These are phyloP conservation scores for Brienomyrus brachyistius DNA, from an alignment of 2,113 vertebrate genomes.

Conservation along the genomic window DNA sequence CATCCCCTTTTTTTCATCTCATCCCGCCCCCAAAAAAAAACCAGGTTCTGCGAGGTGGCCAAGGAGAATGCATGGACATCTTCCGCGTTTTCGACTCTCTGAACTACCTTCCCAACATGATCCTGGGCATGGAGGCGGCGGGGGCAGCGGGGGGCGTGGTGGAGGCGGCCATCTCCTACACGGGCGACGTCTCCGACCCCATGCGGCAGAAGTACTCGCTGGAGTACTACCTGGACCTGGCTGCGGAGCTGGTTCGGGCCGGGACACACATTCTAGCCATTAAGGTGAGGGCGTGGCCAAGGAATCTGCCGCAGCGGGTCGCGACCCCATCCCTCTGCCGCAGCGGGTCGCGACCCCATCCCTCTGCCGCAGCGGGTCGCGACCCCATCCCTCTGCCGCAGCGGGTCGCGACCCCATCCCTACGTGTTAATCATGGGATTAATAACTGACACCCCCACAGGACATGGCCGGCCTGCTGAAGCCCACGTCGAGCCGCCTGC, in stretches of 20 bases:
- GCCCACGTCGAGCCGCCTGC: constrained; percentile 64
- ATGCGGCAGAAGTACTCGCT: constrained; percentile 80
- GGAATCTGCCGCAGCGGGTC: neutral
- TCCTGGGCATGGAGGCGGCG: constrained; percentile 87
- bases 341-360: neutral
- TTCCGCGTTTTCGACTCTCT: constrained; percentile 90
- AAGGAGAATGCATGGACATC: constrained; percentile 91
- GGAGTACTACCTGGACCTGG: constrained; percentile 77
- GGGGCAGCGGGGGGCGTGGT: constrained; percentile 80
- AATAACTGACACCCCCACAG: constrained; percentile 46
- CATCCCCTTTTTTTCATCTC: neutral
- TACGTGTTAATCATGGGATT: neutral
- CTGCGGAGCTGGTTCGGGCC: constrained; percentile 77
- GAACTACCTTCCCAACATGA: constrained; percentile 91
- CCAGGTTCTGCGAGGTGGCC: constrained; percentile 87
- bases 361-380: neutral
- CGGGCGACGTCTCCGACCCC: constrained; percentile 79
- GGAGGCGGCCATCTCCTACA: constrained; percentile 90
- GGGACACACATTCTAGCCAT: constrained; percentile 86
- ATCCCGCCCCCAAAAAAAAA: neutral
- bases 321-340: neutral
- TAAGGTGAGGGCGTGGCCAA: constrained; percentile 60
- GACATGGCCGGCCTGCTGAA: constrained; percentile 90
- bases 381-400: neutral
- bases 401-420: neutral